phyloP scores from a whole-genome alignment of 2,113 vertebrate species.

The Pyxicephalus adspersus region DNA sequence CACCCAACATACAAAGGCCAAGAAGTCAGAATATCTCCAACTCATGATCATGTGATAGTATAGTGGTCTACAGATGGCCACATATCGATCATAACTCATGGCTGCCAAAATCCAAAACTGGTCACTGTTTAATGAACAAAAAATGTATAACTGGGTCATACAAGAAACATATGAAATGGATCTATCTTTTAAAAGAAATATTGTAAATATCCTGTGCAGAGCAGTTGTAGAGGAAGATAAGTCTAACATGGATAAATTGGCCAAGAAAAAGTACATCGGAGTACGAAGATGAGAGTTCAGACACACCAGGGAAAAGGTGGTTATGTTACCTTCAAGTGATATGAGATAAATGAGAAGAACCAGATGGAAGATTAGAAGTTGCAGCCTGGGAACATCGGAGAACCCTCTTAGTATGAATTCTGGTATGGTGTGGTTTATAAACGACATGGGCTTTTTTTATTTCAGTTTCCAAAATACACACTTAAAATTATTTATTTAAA shows the following conservation, averaged over 20 bases:
- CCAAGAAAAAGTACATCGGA: too few species aligned
- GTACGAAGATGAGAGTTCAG: too few species aligned
- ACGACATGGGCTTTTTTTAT: too few species aligned
- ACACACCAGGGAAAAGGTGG: too few species aligned
- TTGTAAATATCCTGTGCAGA: slow-evolving; percentile 33
- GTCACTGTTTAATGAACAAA: neutral
- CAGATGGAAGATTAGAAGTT: too few species aligned
- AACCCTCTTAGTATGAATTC: too few species aligned
- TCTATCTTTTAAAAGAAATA: slow-evolving; percentile 1
- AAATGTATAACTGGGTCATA: slow-evolving; percentile 61
- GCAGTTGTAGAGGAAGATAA: slow-evolving; percentile 2
- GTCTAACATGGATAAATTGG: neutral
- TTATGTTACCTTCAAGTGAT: too few species aligned
- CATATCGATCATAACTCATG: slow-evolving; percentile 55
- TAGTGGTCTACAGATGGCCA: slow-evolving; percentile 56
- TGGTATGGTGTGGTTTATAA: too few species aligned
- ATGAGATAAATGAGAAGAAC: too few species aligned
- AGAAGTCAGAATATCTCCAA: neutral
- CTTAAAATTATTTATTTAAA: too few species aligned
- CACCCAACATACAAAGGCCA: neutral
- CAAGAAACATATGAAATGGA: slow-evolving; percentile 54
- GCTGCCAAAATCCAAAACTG: slow-evolving; percentile 59
- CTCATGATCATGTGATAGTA: slow-evolving; percentile 22
- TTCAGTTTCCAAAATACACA: too few species aligned
- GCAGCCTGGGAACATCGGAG: too few species aligned